Base-by-base conservation (phyloP, 2,113 vertebrate genomes). In the Amphilophus citrinellus region DNA sequence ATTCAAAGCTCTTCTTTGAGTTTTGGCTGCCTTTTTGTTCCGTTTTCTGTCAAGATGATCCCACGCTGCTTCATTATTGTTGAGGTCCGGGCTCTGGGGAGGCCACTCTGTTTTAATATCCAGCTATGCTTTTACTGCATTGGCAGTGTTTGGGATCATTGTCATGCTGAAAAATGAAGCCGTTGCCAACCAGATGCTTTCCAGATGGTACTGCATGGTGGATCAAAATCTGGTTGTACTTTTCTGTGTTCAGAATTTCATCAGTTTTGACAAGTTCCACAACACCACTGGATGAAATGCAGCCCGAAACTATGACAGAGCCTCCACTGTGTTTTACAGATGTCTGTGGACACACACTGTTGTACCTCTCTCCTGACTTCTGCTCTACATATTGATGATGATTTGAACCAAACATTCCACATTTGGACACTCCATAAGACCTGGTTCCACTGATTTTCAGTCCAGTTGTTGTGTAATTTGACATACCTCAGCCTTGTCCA, bases 81-180 rank as follows among this genome's bases (percentile, higher is more conserved):
- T 66, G 39, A 66, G 10, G n/a, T 66, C 37, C 0, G 0, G 37
- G 63, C 7, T 66, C 63, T 2, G 39, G 44, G 63, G n/a, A 22
- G 13, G 0, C 0, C 22, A 68, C 44, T 68, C 39, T 10, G 44
- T 47, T 22, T 68, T 68, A 14, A 24, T 47, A 47, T 68, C 42
- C 65, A 50, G 39, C 14, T 47, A 18, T 47, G 63, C 24, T 27
- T 68, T 47, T 27, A 68, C 39, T 47, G 39, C 39, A 68, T 37
- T 44, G 39, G 39, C 65, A 18, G 65, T 47, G 63, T 47, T 68
- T 68, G 65, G 65, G 39, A 27, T 68, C 1, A 47, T 10, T 18
- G 44, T 68, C 65, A 35, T 7, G 35, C 35, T 35, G 35, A 35
- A 35, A 6, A 35, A 35, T 35, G 7, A 35, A 35, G 35, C 35